Percentiles rank a stretch among this genome's conserved stretches.
These are phyloP conservation scores for Eriocheir sinensis DNA, from an alignment of 1,140 invertebrate species.

Conservation along the genomic window DNA sequence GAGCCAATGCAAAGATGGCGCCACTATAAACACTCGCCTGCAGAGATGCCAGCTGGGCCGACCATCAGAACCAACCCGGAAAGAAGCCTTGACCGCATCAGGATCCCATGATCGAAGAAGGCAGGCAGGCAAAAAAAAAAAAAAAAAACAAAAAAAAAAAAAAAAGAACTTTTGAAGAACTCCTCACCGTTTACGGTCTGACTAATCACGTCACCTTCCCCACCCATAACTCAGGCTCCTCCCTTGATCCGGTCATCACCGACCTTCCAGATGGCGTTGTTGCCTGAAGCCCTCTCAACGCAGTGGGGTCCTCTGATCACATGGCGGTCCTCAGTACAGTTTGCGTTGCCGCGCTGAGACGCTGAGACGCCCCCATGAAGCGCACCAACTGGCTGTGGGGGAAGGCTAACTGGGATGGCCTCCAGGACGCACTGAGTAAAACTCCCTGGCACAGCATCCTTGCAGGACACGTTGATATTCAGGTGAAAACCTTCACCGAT, in stretches of 20 bases:
- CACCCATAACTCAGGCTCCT: not conserved
- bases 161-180: not conserved
- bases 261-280: not conserved
- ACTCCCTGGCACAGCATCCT: not conserved
- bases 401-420: not conserved
- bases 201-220: not conserved
- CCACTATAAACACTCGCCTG: too few relatives aligned
- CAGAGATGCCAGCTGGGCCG: too few relatives aligned
- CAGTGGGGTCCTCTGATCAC: slow-evolving; percentile 45
- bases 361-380: not conserved
- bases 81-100: too few relatives aligned
- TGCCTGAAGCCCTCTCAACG: not conserved
- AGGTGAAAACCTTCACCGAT: not conserved
- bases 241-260: not conserved
- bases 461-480: too few relatives aligned
- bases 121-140: too few relatives aligned
- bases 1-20: too few relatives aligned
- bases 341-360: not conserved
- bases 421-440: not conserved
- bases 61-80: too few relatives aligned
- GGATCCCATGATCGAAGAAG: too few relatives aligned
- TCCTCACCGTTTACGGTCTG: not conserved
- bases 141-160: too few relatives aligned
- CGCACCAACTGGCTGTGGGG: not conserved
- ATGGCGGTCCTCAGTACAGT: not conserved